Percentiles rank a stretch among this genome's conserved stretches.
Evolutionary conservation across 2,113 vertebrate genomes (phyloP).

Genomic region (Paralichthys olivaceus): DNA sequence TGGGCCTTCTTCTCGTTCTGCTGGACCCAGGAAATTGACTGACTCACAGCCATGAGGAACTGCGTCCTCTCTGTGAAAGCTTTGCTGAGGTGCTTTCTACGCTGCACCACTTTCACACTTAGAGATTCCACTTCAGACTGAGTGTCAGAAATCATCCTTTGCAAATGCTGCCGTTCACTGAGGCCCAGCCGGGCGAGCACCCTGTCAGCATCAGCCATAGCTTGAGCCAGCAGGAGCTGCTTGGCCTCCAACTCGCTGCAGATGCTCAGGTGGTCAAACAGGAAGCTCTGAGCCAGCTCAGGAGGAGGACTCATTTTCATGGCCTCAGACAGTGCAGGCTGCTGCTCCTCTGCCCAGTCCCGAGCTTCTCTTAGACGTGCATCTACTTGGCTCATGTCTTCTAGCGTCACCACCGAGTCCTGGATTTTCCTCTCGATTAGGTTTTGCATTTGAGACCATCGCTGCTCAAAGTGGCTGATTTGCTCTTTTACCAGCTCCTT

Average conservation of each 20-base stretch:
- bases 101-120: conserved; percentile 87
- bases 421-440: conserved; percentile 92
- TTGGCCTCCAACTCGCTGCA: conserved; percentile 95
- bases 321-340: conserved; percentile 87
- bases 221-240: conserved; percentile 87
- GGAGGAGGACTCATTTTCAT: conserved; percentile 94
- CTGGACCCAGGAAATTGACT: conserved; percentile 91
- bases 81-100: conserved; percentile 93
- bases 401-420: conserved; percentile 87
- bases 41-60: conserved; percentile 91
- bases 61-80: conserved; percentile 94
- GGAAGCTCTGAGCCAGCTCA: conserved; percentile 91
- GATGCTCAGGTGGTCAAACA: conserved; percentile 91
- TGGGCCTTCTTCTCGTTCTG: conserved; percentile 91
- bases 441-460: conserved; percentile 92
- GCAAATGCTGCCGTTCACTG: conserved; percentile 90
- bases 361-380: conserved; percentile 88
- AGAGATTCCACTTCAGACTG: conserved; percentile 88
- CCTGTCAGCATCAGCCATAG: conserved; percentile 87
- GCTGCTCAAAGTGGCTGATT: conserved; percentile 91
- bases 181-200: conserved; percentile 91
- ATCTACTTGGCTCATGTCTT: conserved; percentile 88
- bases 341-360: conserved; percentile 94
- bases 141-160: conserved; percentile 86
- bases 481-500: conserved; percentile 95